These are phyloP conservation scores for Megalops cyprinoides DNA, from an alignment of 2,797 vertebrate species.

Conservation along the genomic window DNA sequence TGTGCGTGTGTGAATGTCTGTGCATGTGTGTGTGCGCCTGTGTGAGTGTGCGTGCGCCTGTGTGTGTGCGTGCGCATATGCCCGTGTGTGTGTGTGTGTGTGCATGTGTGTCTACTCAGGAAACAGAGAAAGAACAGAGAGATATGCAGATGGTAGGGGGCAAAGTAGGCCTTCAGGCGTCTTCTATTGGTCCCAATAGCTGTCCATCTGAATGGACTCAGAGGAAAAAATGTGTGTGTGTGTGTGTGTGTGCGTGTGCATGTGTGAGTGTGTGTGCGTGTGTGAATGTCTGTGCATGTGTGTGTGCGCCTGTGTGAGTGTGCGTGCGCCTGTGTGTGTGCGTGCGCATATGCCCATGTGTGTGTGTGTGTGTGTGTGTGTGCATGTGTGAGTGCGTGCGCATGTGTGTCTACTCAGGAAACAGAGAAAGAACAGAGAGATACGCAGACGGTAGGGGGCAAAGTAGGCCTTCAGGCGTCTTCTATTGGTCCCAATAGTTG, in stretches of 20 bases:
- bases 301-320: background rate
- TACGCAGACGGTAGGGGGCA: background rate
- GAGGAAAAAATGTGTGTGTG: background rate
- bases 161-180: too few relatives aligned
- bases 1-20: constrained; percentile 1
- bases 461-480: background rate
- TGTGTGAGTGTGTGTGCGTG: constrained; percentile 4
- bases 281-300: background rate
- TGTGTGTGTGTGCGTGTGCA: too few relatives aligned
- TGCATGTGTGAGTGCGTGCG: too few relatives aligned
- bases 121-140: too few relatives aligned
- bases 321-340: background rate
- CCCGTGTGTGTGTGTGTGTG: too few relatives aligned
- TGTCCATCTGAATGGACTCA: too few relatives aligned
- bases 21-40: background rate
- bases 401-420: too few relatives aligned
- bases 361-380: constrained; percentile 8
- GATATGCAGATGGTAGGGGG: background rate
- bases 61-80: too few relatives aligned
- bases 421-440: background rate
- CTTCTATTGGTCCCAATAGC: background rate
- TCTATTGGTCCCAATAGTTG: background rate
- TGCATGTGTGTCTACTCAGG: too few relatives aligned
- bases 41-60: constrained; percentile 11
- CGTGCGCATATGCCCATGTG: too few relatives aligned